These are phyloP conservation scores for Neelides folsomi DNA, from an alignment of 2,888 invertebrate genomes.

Conservation along the genomic window DNA sequence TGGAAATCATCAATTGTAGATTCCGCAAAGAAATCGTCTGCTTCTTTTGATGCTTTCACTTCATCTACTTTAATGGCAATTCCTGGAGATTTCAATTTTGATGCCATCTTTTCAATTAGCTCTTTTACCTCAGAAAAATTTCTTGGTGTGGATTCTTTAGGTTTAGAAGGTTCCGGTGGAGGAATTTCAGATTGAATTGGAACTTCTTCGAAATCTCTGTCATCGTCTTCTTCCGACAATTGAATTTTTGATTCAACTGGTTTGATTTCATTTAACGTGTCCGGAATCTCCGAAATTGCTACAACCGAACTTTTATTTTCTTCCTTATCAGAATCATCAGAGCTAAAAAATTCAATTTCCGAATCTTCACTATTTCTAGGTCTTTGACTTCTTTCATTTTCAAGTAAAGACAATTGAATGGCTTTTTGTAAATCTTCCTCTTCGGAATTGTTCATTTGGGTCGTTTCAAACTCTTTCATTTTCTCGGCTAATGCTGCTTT, in stretches of 20 bases:
- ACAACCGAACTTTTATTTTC: conserved; percentile 6
- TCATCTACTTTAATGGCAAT: conserved; percentile 42
- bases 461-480: too few relatives aligned
- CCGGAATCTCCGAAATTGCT: not conserved
- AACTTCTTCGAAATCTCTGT: conserved; percentile 43
- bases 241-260: not conserved
- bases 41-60: conserved; percentile 23
- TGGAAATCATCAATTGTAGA: too few relatives aligned
- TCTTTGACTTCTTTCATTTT: not conserved
- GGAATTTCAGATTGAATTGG: too few relatives aligned
- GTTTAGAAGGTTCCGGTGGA: too few relatives aligned
- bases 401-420: not conserved
- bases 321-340: not conserved
- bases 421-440: too few relatives aligned
- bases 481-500: too few relatives aligned
- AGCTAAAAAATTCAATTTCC: conserved; percentile 2
- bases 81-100: conserved; percentile 32
- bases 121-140: too few relatives aligned
- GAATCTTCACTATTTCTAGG: not conserved
- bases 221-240: conserved; percentile 37
- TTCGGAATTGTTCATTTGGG: too few relatives aligned
- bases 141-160: too few relatives aligned
- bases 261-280: not conserved
- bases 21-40: not conserved
- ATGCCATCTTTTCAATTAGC: too few relatives aligned